Percentiles rank a stretch among this genome's conserved stretches.
Conservation (phyloP, 37 sponge, comb jelly and placozoan genomes). For the Cladorhizidae sp. region DNA sequence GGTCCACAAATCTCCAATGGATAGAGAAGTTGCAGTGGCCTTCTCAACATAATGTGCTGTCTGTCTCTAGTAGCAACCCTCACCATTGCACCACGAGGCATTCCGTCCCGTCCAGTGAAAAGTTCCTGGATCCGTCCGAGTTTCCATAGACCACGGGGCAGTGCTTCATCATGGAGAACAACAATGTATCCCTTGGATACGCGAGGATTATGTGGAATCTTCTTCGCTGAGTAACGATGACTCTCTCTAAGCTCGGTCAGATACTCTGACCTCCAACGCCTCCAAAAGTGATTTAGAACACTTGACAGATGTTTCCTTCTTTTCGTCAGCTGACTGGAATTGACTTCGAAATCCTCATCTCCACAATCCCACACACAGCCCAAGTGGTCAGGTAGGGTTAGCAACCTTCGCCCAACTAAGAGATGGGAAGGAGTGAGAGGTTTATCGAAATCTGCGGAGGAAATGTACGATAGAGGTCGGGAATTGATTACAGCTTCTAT, state of each 20-base stretch:
- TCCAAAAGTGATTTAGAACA: conserved; percentile 39
- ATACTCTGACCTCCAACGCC: conserved; percentile 32
- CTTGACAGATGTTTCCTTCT: conserved; percentile 12
- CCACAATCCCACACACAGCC: background rate
- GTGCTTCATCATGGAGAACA: no score
- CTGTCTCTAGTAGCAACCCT: no score
- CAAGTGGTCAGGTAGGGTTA: conserved; percentile 10
- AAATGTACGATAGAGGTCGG: conserved; percentile 26
- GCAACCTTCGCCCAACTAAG: conserved; percentile 14
- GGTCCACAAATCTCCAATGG: conserved; percentile 10
- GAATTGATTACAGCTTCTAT: conserved; percentile 18
- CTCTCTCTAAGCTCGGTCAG: no score
- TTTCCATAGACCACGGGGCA: no score
- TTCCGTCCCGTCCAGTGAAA: conserved; percentile 19
- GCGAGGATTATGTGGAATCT: no score
- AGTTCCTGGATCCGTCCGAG: conserved; percentile 5
- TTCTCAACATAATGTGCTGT: background rate
- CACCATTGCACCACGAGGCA: background rate
- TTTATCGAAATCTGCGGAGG: conserved; percentile 11
- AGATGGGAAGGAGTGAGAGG: conserved; percentile 38
- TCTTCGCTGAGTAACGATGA: no score
- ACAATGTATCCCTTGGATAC: conserved; percentile 23
- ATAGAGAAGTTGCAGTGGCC: conserved; percentile 11
- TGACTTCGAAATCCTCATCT: conserved; percentile 30
- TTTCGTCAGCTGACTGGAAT: background rate